Conservation (phyloP, 2,113 vertebrate genomes). For the Solenodon paradoxus region DNA sequence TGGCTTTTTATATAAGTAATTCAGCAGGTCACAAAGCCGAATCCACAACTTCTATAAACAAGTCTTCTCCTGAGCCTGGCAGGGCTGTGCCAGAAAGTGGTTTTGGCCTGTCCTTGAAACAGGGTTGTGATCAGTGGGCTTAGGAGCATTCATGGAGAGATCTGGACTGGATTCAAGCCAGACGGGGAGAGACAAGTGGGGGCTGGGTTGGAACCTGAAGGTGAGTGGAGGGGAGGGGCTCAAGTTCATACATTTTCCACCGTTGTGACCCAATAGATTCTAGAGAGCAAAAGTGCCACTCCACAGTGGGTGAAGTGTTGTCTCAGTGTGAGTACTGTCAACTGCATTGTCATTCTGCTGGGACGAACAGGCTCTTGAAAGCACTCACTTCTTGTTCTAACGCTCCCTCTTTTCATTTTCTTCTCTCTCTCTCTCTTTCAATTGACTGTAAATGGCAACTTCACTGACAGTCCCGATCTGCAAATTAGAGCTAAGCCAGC, state of each 20-base stretch:
- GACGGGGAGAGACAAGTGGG: not conserved
- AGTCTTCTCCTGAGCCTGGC: not conserved
- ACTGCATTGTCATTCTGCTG: not conserved
- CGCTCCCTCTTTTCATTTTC: slow-evolving; percentile 46
- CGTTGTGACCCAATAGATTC: not conserved
- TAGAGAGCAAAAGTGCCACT: not conserved
- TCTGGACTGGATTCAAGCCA: not conserved
- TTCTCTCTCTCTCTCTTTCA: slow-evolving; percentile 19
- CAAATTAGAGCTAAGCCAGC: slow-evolving; percentile 64
- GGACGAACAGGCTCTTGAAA: not conserved
- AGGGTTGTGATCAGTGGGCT: not conserved
- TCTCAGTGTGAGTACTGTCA: not conserved
- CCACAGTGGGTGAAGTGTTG: accelerated
- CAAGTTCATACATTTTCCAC: not conserved
- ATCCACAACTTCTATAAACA: not conserved
- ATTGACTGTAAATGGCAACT: slow-evolving; percentile 66
- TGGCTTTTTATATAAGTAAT: not conserved
- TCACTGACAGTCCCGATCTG: slow-evolving; percentile 59
- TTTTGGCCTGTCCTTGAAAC: not conserved
- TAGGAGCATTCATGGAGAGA: not conserved
- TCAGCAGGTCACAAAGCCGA: not conserved
- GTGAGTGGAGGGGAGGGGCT: not conserved
- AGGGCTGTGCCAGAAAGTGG: not conserved
- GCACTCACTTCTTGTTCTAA: slow-evolving; percentile 45
- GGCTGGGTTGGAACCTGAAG: not conserved